phyloP scores from a whole-genome alignment of 2,113 vertebrate species.

The Cichladusa arquata region DNA sequence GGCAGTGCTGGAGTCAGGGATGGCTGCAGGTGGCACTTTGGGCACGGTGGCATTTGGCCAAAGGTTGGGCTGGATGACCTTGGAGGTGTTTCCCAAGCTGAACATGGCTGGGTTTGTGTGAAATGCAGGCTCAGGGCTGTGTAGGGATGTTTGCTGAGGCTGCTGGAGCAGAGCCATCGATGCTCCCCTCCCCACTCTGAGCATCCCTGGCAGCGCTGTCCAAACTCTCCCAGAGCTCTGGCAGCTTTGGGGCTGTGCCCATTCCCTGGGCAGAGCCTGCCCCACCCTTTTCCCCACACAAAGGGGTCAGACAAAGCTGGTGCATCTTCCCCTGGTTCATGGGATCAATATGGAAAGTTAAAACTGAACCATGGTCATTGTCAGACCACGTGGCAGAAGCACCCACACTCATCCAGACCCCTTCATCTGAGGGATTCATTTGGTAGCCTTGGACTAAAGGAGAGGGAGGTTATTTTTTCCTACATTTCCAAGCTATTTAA shows the following conservation, averaged over 20 bases:
- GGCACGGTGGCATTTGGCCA: no score
- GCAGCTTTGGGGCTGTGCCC: neutral
- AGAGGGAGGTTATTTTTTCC: neutral
- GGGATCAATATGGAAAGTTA: fast-evolving
- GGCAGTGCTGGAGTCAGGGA: no score
- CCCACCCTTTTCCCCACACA: neutral
- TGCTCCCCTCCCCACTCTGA: no score
- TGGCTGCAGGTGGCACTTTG: no score
- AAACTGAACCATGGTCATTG: fast-evolving
- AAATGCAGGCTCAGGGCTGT: no score
- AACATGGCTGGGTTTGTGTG: no score
- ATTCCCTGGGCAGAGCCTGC: neutral
- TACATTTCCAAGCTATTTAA: neutral
- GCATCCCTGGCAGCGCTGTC: fast-evolving
- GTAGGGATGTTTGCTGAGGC: no score
- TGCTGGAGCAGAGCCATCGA: no score
- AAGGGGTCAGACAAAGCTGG: fast-evolving
- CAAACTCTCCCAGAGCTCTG: neutral
- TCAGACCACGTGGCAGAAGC: neutral
- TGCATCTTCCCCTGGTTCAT: fast-evolving
- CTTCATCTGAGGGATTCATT: neutral
- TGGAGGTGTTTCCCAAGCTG: no score
- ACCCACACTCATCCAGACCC: neutral
- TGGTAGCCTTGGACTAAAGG: neutral
- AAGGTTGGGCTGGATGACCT: no score